phyloP scores from a whole-genome alignment of 2,888 invertebrate genomes.

The Ypsolopha scabrella region DNA sequence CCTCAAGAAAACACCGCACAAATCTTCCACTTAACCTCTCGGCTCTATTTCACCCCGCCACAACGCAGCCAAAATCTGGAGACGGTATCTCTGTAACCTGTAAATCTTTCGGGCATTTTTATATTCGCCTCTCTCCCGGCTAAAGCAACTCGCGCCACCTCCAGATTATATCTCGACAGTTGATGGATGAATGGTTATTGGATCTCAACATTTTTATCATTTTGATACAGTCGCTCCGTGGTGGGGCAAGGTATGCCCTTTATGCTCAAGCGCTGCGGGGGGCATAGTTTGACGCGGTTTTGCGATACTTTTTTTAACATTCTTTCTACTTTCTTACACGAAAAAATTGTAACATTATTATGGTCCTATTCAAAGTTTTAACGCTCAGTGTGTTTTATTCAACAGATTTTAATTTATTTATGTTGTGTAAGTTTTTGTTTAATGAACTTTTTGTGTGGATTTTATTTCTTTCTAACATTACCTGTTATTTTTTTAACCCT shows the following conservation, averaged over 20 bases:
- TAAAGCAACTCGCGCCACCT: constrained; percentile 65
- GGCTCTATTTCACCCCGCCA: constrained; percentile 10
- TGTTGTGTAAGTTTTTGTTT: too few species aligned
- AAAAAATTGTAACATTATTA: too few species aligned
- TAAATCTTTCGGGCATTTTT: constrained; percentile 68
- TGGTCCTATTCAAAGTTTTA: too few species aligned
- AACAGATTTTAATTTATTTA: too few species aligned
- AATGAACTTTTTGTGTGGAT: too few species aligned
- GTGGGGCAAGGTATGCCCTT: constrained; percentile 43
- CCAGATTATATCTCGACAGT: constrained; percentile 78
- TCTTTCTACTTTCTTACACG: constrained; percentile 2
- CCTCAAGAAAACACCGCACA: neutral
- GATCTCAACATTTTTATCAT: constrained; percentile 76
- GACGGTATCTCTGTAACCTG: constrained; percentile 58
- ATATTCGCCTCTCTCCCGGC: constrained; percentile 58
- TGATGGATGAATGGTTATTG: constrained; percentile 87
- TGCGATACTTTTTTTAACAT: constrained; percentile 2
- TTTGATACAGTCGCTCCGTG: constrained; percentile 53
- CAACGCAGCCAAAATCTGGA: constrained; percentile 54
- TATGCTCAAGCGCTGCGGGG: constrained; percentile 24
- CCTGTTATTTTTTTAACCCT: too few species aligned
- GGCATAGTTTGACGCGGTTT: constrained; percentile 24
- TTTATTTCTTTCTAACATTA: too few species aligned
- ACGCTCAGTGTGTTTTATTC: too few species aligned
- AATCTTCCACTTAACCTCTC: neutral